Conservation (phyloP, 2,797 vertebrate genomes). For the Paramormyrops hopkinsi region DNA sequence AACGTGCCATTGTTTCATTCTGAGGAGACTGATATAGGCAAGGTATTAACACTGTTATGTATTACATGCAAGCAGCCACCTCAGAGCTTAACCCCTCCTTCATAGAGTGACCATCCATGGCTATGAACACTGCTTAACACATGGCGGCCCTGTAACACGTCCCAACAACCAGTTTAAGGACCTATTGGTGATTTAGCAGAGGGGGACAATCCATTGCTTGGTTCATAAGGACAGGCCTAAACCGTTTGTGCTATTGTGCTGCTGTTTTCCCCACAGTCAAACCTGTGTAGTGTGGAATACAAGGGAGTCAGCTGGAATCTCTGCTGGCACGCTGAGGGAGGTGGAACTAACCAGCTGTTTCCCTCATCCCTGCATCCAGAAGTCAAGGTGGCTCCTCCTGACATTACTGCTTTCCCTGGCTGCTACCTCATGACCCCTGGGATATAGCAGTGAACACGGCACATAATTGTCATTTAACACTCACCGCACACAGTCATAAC, state of each 20-base stretch:
- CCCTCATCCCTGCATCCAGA: neutral
- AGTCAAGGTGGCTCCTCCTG: neutral
- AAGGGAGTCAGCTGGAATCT: neutral
- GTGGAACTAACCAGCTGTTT: neutral
- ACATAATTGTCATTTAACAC: neutral
- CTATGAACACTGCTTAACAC: neutral
- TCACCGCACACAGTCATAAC: neutral
- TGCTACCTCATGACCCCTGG: neutral
- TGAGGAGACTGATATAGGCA: neutral
- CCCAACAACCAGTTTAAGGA: neutral
- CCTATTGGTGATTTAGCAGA: neutral
- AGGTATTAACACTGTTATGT: neutral
- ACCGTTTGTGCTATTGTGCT: neutral
- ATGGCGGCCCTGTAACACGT: neutral
- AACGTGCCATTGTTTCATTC: neutral
- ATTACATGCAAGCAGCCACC: neutral
- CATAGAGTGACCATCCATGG: neutral
- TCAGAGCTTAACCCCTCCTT: neutral
- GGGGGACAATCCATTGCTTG: neutral
- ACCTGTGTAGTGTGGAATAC: neutral
- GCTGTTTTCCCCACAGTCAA: neutral
- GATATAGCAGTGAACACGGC: neutral
- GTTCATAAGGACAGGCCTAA: neutral
- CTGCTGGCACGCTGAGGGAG: neutral
- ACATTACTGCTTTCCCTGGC: neutral